Conservation (phyloP, 1,140 invertebrate species). For the Drosophila busckii region DNA sequence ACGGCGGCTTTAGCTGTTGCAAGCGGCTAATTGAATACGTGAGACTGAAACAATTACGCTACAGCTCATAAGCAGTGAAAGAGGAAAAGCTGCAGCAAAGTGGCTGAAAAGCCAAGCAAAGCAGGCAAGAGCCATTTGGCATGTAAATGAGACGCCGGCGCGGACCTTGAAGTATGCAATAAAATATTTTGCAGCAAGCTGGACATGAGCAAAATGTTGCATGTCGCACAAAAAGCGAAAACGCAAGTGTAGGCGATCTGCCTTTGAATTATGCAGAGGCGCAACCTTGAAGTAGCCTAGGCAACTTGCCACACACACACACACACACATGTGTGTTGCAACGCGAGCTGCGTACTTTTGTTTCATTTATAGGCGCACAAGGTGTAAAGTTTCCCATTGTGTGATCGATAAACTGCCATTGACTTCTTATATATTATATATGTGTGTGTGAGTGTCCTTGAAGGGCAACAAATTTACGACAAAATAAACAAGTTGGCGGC, state of each 20-base stretch:
- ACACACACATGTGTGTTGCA: slow-evolving; percentile 22
- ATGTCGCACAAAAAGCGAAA: slow-evolving; percentile 23
- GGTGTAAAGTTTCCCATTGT: slow-evolving; percentile 73
- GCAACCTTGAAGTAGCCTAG: slow-evolving; percentile 46
- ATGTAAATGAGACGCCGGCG: slow-evolving; percentile 55
- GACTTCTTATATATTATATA: slow-evolving; percentile 14
- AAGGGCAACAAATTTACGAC: slow-evolving; percentile 63
- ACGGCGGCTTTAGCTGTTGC: slow-evolving; percentile 13
- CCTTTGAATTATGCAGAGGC: slow-evolving; percentile 55
- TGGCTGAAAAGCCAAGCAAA: slow-evolving; percentile 2
- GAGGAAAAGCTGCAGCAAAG: background rate
- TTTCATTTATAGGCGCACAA: no score
- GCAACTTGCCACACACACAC: slow-evolving; percentile 44
- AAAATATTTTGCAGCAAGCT: slow-evolving; percentile 37
- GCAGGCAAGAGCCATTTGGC: slow-evolving; percentile 47
- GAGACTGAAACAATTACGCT: slow-evolving; percentile 41
- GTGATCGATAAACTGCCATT: slow-evolving; percentile 64
- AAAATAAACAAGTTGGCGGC: slow-evolving; percentile 68
- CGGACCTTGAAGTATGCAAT: slow-evolving; percentile 62
- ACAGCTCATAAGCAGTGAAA: slow-evolving; percentile 31
- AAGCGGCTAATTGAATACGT: slow-evolving; percentile 58
- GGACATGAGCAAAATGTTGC: slow-evolving; percentile 47
- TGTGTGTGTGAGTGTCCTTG: slow-evolving; percentile 42
- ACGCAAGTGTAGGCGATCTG: slow-evolving; percentile 1
- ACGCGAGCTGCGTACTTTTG: no score